Conservation (phyloP, 2,888 invertebrate species). For the Torymus tubicola region DNA sequence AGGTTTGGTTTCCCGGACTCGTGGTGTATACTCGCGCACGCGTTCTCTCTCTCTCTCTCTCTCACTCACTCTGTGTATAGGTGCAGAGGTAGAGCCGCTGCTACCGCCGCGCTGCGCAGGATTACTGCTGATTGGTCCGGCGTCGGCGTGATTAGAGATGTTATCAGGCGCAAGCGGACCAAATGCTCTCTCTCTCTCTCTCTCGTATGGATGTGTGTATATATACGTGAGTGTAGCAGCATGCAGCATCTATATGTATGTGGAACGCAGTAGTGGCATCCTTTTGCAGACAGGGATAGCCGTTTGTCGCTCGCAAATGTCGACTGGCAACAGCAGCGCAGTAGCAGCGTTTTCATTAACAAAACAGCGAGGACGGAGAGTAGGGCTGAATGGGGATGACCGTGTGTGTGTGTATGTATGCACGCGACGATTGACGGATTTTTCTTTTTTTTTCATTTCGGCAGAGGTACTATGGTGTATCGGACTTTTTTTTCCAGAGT, state of each 20-base stretch:
- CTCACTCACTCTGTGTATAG: neutral
- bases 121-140: slow-evolving; percentile 69
- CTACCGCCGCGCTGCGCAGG: neutral
- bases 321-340: slow-evolving; percentile 11
- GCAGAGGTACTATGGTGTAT: neutral
- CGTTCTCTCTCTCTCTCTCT: neutral
- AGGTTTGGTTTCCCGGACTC: neutral
- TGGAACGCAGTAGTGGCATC: neutral
- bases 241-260: slow-evolving; percentile 8
- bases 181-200: slow-evolving; percentile 57
- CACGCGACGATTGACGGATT: slow-evolving; percentile 39
- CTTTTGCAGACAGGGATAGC: neutral
- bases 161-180: slow-evolving; percentile 71
- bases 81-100: slow-evolving; percentile 62
- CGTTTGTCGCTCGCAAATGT: slow-evolving; percentile 50
- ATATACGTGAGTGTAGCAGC: neutral
- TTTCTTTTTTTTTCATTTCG: slow-evolving; percentile 10
- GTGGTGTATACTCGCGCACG: neutral
- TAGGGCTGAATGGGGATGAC: neutral
- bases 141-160: slow-evolving; percentile 76
- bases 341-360: slow-evolving; percentile 52
- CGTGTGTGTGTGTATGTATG: too few relatives aligned
- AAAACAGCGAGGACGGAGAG: slow-evolving; percentile 31
- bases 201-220: slow-evolving; percentile 4
- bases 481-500: neutral